phyloP scores from a whole-genome alignment of 2,888 invertebrate species.

The Sepiola atlantica region DNA sequence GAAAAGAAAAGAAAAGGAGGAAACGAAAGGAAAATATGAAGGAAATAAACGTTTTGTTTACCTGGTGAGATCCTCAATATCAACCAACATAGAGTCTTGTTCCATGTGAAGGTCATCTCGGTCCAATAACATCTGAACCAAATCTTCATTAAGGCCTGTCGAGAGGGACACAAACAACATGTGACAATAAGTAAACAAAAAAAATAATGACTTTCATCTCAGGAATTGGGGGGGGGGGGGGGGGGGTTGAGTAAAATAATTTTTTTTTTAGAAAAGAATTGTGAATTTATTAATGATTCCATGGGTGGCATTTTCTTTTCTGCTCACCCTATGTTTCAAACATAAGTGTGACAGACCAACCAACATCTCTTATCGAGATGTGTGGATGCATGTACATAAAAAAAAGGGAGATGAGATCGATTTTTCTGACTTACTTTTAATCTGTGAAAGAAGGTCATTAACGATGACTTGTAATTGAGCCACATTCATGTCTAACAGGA shows the following conservation, averaged over 20 bases:
- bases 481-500: conserved; percentile 93
- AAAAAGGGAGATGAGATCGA: background rate
- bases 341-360: no score
- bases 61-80: conserved; percentile 93
- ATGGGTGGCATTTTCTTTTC: no score
- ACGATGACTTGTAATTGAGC: conserved; percentile 95
- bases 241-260: background rate
- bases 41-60: conserved; percentile 51
- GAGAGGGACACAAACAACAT: background rate
- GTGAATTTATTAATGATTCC: no score
- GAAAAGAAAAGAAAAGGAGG: background rate
- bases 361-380: no score
- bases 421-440: conserved; percentile 80
- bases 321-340: no score
- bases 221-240: background rate
- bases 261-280: no score
- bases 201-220: background rate
- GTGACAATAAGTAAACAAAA: background rate
- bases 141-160: conserved; percentile 84
- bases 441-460: conserved; percentile 94
- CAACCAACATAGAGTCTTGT: conserved; percentile 97
- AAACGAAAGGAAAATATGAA: background rate
- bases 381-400: background rate
- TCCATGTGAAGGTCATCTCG: conserved; percentile 97
- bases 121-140: conserved; percentile 91